phyloP scores from a whole-genome alignment of 2,888 invertebrate species.

The Dolichomitus sp. region DNA sequence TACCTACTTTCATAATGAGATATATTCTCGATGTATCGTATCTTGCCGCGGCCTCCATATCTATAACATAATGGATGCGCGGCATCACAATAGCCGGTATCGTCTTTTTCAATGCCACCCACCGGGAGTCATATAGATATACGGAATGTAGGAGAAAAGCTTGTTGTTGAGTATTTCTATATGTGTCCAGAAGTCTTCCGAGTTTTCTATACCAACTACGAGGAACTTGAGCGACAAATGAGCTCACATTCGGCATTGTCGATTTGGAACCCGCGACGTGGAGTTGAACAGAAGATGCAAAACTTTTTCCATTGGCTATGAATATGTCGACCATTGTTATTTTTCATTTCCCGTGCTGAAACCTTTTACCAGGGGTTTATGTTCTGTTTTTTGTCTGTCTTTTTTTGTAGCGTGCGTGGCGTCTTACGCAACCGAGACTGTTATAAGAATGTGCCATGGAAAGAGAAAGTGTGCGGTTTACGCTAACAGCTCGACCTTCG shows the following conservation, averaged over 20 bases:
- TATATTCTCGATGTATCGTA: conserved; percentile 17
- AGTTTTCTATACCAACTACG: background rate
- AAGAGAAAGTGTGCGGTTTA: conserved; percentile 93
- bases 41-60: conserved; percentile 16
- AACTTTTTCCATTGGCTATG: background rate
- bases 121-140: conserved; percentile 24
- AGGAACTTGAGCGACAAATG: background rate
- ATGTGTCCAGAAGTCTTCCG: background rate
- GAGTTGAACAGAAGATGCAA: conserved; percentile 5
- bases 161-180: conserved; percentile 1
- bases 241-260: background rate
- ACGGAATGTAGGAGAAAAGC: conserved; percentile 23
- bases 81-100: conserved; percentile 47
- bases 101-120: conserved; percentile 8
- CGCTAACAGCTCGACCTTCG: conserved; percentile 94
- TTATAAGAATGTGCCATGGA: conserved; percentile 95
- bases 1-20: conserved; percentile 25
- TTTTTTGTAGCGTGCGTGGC: conserved; percentile 93
- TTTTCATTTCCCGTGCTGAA: background rate
- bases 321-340: background rate
- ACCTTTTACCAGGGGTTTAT: background rate
- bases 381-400: conserved; percentile 58
- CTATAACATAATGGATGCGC: conserved; percentile 39
- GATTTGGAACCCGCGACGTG: background rate
- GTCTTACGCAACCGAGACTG: conserved; percentile 96